These are phyloP conservation scores for Chymomyza amoena DNA, from an alignment of 2,888 invertebrate species.

Conservation along the genomic window DNA sequence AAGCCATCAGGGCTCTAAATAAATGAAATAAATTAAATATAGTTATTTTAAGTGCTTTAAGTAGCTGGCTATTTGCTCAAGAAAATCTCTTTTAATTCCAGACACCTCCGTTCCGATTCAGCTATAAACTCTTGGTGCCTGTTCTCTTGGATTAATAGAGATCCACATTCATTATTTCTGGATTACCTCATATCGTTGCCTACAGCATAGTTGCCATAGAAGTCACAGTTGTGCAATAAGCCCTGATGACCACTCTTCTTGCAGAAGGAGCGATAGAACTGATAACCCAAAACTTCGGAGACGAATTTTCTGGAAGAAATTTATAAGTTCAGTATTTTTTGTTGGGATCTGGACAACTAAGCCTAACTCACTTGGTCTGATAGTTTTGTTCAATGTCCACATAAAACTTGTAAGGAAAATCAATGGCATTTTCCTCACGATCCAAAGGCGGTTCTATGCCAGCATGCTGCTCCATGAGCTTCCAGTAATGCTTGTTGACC, in stretches of 20 bases:
- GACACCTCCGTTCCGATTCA: too few species aligned
- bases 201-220: conserved; percentile 87
- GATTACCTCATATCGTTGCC: conserved; percentile 83
- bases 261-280: conserved; percentile 87
- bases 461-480: conserved; percentile 82
- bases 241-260: conserved; percentile 86
- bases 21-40: too few species aligned
- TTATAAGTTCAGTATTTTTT: too few species aligned
- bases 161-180: too few species aligned
- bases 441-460: conserved; percentile 84
- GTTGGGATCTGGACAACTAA: too few species aligned
- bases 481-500: conserved; percentile 85
- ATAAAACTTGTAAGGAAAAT: conserved; percentile 88
- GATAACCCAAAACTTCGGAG: conserved; percentile 89
- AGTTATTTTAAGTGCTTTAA: too few species aligned
- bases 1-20: conserved; percentile 79
- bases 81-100: too few species aligned
- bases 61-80: too few species aligned
- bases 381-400: conserved; percentile 76
- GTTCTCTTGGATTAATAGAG: too few species aligned
- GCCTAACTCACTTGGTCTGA: conserved; percentile 72
- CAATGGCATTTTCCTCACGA: conserved; percentile 84
- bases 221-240: conserved; percentile 90
- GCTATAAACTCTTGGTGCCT: too few species aligned
- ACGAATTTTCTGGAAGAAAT: conserved; percentile 84